phyloP scores from a whole-genome alignment of 2,797 vertebrate genomes.

The Mionectes olivaceus region DNA sequence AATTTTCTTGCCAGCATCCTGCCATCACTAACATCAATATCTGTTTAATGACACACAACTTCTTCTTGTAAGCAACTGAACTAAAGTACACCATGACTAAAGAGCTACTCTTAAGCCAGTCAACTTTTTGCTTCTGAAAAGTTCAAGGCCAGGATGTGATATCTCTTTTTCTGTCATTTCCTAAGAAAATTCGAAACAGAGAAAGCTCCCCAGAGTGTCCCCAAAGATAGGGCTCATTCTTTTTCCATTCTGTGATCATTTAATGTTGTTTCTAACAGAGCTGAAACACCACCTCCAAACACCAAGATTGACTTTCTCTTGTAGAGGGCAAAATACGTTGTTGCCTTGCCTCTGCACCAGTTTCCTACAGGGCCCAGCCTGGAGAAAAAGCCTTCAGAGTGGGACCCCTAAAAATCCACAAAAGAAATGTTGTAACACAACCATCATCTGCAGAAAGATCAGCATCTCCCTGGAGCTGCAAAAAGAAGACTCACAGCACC shows the following conservation, averaged over 20 bases:
- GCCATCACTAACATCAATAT: neutral
- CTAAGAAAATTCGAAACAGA: neutral
- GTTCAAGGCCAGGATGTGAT: neutral
- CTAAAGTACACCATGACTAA: neutral
- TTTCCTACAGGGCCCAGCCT: neutral
- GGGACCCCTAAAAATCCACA: neutral
- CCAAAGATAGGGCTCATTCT: accelerated
- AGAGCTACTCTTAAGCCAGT: neutral
- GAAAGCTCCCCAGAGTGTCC: neutral
- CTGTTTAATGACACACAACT: neutral
- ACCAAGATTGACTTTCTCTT: neutral
- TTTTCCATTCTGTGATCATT: neutral
- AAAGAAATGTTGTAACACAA: neutral
- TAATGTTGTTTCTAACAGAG: neutral
- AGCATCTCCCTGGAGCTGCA: neutral
- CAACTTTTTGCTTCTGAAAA: neutral
- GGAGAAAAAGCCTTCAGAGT: neutral
- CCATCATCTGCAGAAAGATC: neutral
- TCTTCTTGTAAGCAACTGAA: neutral
- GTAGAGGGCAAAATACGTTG: neutral
- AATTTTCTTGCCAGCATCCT: slow-evolving; percentile 7
- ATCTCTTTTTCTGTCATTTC: neutral
- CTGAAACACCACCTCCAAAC: neutral
- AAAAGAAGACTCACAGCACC: neutral
- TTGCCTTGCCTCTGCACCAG: neutral